A percentile compares a stretch with the other conserved stretches of the same genome.
Evolutionary conservation across 2,113 vertebrate genomes (phyloP).

Genomic region (Tupaia chinensis): DNA sequence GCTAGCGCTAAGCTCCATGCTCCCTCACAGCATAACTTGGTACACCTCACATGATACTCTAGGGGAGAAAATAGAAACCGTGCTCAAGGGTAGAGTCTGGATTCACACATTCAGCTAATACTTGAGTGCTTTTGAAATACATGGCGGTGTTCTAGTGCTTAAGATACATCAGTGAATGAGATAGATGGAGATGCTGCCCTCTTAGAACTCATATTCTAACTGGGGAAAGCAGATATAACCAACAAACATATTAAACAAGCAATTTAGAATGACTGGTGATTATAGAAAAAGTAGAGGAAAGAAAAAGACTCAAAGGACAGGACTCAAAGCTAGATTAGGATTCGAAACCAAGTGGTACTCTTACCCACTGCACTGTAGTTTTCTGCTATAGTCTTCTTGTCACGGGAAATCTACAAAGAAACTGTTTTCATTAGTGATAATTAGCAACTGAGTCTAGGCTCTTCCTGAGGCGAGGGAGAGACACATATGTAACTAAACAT

Average conservation of each 20-base stretch:
- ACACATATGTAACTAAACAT: background rate
- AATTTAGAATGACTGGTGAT: background rate
- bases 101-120: too few species aligned
- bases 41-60: background rate
- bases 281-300: background rate
- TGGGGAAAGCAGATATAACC: background rate
- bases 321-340: background rate
- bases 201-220: background rate
- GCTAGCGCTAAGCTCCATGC: background rate
- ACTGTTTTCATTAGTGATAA: constrained; percentile 14
- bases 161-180: background rate
- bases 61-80: background rate
- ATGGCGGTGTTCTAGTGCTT: background rate
- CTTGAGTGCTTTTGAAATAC: background rate
- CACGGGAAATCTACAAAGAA: constrained; percentile 5
- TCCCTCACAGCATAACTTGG: background rate
- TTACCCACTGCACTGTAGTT: background rate
- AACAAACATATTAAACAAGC: background rate
- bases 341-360: background rate
- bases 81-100: background rate
- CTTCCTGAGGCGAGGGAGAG: constrained; percentile 20
- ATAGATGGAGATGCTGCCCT: background rate
- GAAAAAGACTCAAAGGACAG: background rate
- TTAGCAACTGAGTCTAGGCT: background rate
- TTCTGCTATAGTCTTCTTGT: background rate